Conservation (phyloP, 2,888 invertebrate genomes). For the Falcaria lacertinaria region DNA sequence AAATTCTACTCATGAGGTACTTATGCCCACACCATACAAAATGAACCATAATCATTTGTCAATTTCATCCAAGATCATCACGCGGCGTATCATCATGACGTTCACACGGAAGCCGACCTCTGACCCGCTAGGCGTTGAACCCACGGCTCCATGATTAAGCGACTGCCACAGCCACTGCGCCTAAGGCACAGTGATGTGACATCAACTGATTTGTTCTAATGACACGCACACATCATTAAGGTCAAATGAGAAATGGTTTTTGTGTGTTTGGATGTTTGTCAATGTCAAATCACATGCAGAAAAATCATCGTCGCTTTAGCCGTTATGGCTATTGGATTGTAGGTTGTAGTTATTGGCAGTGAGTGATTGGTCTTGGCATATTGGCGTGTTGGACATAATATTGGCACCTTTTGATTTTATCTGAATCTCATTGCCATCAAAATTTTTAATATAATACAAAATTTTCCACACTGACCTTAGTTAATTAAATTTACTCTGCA, state of each 20-base stretch:
- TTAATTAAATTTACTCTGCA: too few relatives aligned
- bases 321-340: neutral
- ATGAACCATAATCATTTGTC: conserved; percentile 23
- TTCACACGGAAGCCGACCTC: conserved; percentile 27
- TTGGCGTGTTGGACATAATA: neutral
- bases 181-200: conserved; percentile 9
- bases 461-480: too few relatives aligned
- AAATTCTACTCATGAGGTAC: neutral
- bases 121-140: conserved; percentile 9
- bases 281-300: neutral
- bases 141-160: conserved; percentile 12
- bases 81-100: conserved; percentile 4
- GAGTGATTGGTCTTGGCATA: neutral
- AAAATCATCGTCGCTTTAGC: neutral
- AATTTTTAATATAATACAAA: too few relatives aligned
- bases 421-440: too few relatives aligned
- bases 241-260: conserved; percentile 10
- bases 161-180: conserved; percentile 10
- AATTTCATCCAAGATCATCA: conserved; percentile 14
- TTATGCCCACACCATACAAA: conserved; percentile 3
- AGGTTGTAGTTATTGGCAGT: neutral
- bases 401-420: neutral
- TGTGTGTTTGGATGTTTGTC: conserved; percentile 2
- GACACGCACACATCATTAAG: conserved; percentile 9
- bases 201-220: conserved; percentile 10